Conservation (phyloP, 2,888 invertebrate genomes). For the Calameuta idolon region DNA sequence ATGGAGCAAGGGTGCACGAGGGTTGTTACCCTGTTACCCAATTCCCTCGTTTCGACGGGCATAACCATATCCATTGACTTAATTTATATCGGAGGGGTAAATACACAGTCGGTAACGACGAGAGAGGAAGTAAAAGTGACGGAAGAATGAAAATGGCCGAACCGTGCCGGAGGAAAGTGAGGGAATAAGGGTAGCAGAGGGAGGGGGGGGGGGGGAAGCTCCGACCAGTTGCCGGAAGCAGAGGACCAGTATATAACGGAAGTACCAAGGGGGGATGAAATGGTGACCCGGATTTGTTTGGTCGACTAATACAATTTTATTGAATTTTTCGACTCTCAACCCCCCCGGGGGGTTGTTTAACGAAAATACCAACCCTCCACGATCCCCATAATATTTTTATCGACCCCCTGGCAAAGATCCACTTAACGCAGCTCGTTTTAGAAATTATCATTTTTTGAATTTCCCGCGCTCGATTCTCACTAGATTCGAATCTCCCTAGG, state of each 20-base stretch:
- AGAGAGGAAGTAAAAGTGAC: conserved; percentile 1
- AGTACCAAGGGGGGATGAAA: not conserved
- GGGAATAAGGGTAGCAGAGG: not conserved
- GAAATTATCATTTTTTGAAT: not conserved
- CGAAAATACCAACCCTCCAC: not conserved
- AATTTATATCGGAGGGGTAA: conserved; percentile 7
- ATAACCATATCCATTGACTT: conserved; percentile 11
- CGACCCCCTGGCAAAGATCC: not conserved
- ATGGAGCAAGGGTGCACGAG: not conserved
- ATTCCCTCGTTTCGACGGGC: conserved; percentile 12
- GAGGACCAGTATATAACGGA: not conserved
- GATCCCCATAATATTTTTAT: not conserved
- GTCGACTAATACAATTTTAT: conserved; percentile 33
- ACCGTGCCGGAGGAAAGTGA: not conserved
- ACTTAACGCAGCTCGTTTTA: not conserved
- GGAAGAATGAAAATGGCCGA: conserved; percentile 1
- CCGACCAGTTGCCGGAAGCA: not conserved
- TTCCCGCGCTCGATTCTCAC: not conserved
- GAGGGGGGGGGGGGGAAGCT: too few relatives aligned
- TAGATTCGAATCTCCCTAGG: not conserved
- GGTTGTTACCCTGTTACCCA: not conserved
- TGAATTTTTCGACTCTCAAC: conserved; percentile 17
- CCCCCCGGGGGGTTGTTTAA: not conserved
- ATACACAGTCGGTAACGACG: not conserved
- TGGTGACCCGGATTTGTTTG: conserved; percentile 26